phyloP scores from a whole-genome alignment of 1,140 invertebrate genomes.

The Drosophila orosa region DNA sequence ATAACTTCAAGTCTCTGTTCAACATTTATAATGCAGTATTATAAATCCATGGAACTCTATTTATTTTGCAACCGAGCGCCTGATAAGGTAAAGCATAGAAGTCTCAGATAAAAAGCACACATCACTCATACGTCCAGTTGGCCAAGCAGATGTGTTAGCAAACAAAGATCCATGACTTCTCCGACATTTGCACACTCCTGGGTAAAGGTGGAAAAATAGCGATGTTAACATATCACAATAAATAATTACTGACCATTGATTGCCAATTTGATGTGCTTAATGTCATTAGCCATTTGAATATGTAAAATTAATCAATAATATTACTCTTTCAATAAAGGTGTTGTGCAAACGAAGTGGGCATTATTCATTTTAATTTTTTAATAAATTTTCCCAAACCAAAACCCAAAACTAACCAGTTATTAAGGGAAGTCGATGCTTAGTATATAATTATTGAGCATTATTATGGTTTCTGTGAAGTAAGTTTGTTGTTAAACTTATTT shows the following conservation, averaged over 20 bases:
- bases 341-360: conserved; percentile 6
- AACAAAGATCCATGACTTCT: conserved; percentile 15
- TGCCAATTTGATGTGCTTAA: conserved; percentile 14
- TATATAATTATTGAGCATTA: background rate
- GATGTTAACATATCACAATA: conserved; percentile 7
- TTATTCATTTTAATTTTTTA: background rate
- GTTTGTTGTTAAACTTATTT: background rate
- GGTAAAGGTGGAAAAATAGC: conserved; percentile 10
- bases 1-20: background rate
- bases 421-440: background rate
- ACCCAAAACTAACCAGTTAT: conserved; percentile 3
- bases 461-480: background rate
- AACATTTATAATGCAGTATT: background rate
- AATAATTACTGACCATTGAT: conserved; percentile 10
- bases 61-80: conserved; percentile 10
- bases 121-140: conserved; percentile 54
- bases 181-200: conserved; percentile 26
- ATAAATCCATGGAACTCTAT: conserved; percentile 14
- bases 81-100: conserved; percentile 21
- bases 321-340: conserved; percentile 1
- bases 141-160: conserved; percentile 28
- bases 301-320: conserved; percentile 8
- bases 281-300: conserved; percentile 1
- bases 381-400: background rate
- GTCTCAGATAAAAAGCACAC: conserved; percentile 15